These are phyloP conservation scores for Drosophila nr. fundita DNA, from an alignment of 2,888 invertebrate species.

Conservation along the genomic window DNA sequence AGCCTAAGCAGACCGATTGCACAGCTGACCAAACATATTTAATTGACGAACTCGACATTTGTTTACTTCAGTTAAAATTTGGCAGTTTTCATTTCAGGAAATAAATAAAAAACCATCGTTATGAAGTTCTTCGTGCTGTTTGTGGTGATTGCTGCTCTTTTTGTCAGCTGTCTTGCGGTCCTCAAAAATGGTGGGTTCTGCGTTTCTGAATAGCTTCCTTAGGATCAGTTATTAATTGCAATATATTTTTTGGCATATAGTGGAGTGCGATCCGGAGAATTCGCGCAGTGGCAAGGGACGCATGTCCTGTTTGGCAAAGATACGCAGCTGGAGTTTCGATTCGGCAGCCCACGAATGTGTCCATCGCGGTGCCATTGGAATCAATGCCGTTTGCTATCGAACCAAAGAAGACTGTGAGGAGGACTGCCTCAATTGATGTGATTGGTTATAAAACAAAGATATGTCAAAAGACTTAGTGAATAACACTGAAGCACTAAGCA, in stretches of 20 bases:
- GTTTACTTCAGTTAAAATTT: neutral
- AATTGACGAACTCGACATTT: neutral
- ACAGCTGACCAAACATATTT: neutral
- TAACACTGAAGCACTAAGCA: neutral
- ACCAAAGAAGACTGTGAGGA: constrained; percentile 52
- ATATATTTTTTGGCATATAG: constrained; percentile 33
- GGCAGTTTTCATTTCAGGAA: neutral
- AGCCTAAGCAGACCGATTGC: neutral
- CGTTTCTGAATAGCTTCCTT: neutral
- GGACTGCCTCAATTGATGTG: constrained; percentile 50
- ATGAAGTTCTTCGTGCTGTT: constrained; percentile 14
- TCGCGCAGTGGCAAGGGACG: too few relatives aligned
- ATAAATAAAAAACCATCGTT: neutral
- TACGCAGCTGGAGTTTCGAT: constrained; percentile 59
- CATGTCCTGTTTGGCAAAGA: too few relatives aligned
- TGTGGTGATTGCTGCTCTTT: constrained; percentile 1
- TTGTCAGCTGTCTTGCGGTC: neutral
- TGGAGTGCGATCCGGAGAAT: constrained; percentile 53
- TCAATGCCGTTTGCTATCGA: constrained; percentile 69
- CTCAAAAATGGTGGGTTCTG: constrained; percentile 27
- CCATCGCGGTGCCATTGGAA: constrained; percentile 66
- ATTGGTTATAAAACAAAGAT: neutral
- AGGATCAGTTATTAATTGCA: neutral
- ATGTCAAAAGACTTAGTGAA: neutral
- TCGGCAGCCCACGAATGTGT: constrained; percentile 48